Base-by-base conservation (phyloP, 2,888 invertebrate species). In the Agrotis ipsilon region DNA sequence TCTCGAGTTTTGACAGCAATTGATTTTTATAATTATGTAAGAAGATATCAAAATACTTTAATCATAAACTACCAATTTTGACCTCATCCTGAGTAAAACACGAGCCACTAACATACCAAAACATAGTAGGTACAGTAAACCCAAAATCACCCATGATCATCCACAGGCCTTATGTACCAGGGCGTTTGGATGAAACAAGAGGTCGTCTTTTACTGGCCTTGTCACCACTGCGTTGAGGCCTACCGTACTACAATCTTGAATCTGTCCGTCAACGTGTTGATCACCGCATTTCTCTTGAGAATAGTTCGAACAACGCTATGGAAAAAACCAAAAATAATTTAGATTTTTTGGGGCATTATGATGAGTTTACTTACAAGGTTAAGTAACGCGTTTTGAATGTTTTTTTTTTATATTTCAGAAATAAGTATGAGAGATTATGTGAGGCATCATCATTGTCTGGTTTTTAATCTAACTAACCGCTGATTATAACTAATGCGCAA, bases 201-300 rank as follows among this genome's bases (percentile, higher is more conserved):
- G n/a, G 32, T n/a, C 55, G 14, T 55, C n/a, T 32, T 7, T n/a
- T n/a, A 14, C 55, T 55, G 32, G n/a, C 19, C 3, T 2, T 32
- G 14, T 32, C 13, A 14, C 32, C 55, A 32, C n/a, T 14, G n/a
- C 18, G 3, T 7, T 32, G 32, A 32, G 55, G 55, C 55, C n/a
- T n/a, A 55, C 55, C 3, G 66, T 76, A 61, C 39, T 57, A 55
- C 69, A 78, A 81, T 80, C 69, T 78, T 58, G 51, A 59, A 67
- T 24, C 82, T 70, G 82, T 78, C 82, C 27, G 78, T 70, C 69
- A 73, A 24, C 64, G 43, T 68, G 74, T 51, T 68, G 66, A 57
- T 72, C 61, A 58, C 64, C 75, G 46, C 65, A 68, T 78, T 78
- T 68, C 79, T 62, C 80, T 18, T 3, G 79, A 68, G 78, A 66